Percentiles rank a stretch among this genome's conserved stretches.
Evolutionary conservation across 2,113 vertebrate genomes (phyloP).

Genomic region (Muntiacus muntjak): DNA sequence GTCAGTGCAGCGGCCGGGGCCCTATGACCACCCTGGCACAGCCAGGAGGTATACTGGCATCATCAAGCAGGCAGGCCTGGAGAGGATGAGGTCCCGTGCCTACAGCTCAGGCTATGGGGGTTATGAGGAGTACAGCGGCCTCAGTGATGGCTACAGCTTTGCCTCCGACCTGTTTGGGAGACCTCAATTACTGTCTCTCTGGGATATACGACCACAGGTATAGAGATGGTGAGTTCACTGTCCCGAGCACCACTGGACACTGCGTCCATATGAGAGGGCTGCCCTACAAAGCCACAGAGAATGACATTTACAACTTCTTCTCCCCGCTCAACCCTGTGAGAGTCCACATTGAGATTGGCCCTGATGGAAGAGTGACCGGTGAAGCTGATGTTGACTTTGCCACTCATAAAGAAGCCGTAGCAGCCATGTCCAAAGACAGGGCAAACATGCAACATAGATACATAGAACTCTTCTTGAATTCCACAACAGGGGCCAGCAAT

Average conservation of each 20-base stretch:
- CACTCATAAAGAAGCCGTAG: neutral
- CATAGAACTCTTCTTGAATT: neutral
- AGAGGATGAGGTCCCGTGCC: neutral
- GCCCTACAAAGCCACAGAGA: neutral
- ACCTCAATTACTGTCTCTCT: neutral
- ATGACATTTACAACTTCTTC: neutral
- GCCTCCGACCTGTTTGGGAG: neutral
- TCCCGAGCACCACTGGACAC: neutral
- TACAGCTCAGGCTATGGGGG: neutral
- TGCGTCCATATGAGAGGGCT: neutral
- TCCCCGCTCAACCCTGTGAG: neutral
- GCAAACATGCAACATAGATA: neutral
- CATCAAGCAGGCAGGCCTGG: neutral
- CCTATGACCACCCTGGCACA: neutral
- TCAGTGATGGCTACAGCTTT: neutral
- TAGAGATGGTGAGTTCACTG: neutral
- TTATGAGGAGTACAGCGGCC: neutral
- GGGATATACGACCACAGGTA: neutral
- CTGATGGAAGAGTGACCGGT: neutral
- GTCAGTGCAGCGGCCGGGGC: neutral
- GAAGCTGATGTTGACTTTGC: neutral
- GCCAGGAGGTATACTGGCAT: neutral
- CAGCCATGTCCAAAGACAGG: neutral
- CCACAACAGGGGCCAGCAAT: neutral
- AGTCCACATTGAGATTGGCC: neutral